Evolutionary conservation across 2,113 vertebrate species (phyloP).

Genomic region (Pelvicachromis taeniatus): DNA sequence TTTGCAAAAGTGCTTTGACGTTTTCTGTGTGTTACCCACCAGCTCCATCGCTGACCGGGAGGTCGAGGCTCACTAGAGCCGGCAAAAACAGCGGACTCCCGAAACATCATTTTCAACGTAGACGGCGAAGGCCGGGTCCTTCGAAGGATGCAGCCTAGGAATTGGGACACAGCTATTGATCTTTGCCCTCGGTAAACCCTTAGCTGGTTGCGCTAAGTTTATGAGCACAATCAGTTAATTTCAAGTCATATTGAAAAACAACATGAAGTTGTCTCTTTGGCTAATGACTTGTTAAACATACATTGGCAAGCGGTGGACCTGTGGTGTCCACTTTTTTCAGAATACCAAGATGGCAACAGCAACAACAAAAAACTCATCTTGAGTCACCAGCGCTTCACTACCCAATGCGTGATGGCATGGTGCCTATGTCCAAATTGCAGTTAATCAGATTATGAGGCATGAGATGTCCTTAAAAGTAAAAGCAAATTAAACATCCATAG

Average conservation of each 20-base stretch:
- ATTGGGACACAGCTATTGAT: neutral
- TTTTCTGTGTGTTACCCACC: neutral
- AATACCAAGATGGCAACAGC: neutral
- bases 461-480: neutral
- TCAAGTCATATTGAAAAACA: neutral
- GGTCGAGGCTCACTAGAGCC: neutral
- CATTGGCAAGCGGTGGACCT: neutral
- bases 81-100: neutral
- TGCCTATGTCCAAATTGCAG: neutral
- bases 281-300: neutral
- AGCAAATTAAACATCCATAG: neutral
- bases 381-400: neutral
- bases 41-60: neutral
- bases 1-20: rapidly evolving
- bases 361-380: neutral
- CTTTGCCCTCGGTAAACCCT: neutral
- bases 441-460: neutral
- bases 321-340: neutral
- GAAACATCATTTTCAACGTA: neutral
- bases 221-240: neutral
- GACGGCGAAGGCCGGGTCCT: neutral
- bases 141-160: neutral
- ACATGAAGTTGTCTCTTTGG: neutral
- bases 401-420: rapidly evolving
- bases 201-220: neutral